Evolutionary conservation across 2,113 vertebrate species (phyloP).

Genomic region (Odobenus rosmarus): DNA sequence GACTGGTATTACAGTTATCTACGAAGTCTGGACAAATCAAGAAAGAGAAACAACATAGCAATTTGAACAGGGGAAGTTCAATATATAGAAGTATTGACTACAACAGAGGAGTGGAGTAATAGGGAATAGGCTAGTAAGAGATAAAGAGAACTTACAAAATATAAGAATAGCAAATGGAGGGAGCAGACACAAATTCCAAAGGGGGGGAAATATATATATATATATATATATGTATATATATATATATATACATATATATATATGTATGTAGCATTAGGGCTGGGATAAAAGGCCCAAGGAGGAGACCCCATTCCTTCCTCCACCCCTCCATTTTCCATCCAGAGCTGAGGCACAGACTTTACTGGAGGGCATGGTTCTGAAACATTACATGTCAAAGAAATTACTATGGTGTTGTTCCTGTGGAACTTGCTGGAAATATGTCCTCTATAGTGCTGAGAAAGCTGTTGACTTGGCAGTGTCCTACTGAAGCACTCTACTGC

Average conservation of each 20-base stretch:
- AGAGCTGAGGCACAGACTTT: not conserved
- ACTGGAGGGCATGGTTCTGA: not conserved
- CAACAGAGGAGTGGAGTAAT: not conserved
- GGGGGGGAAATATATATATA: too few relatives aligned
- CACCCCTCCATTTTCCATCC: not conserved
- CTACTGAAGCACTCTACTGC: not conserved
- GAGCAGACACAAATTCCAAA: not conserved
- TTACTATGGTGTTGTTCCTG: accelerated
- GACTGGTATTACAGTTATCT: not conserved
- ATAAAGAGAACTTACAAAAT: not conserved
- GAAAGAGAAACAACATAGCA: not conserved
- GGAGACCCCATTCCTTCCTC: not conserved
- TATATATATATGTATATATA: too few relatives aligned
- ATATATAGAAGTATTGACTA: not conserved
- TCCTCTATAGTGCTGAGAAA: not conserved
- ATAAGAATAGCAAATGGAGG: not conserved
- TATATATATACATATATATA: not conserved
- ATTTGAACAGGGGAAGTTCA: not conserved
- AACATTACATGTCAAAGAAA: not conserved
- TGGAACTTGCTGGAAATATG: not conserved
- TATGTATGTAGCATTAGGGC: not conserved
- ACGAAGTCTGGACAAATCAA: not conserved
- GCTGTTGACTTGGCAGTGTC: not conserved
- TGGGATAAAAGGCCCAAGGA: not conserved
- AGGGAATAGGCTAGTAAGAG: not conserved